Evolutionary conservation across 2,113 vertebrate species (phyloP).

Genomic region (Blennius ocellaris): DNA sequence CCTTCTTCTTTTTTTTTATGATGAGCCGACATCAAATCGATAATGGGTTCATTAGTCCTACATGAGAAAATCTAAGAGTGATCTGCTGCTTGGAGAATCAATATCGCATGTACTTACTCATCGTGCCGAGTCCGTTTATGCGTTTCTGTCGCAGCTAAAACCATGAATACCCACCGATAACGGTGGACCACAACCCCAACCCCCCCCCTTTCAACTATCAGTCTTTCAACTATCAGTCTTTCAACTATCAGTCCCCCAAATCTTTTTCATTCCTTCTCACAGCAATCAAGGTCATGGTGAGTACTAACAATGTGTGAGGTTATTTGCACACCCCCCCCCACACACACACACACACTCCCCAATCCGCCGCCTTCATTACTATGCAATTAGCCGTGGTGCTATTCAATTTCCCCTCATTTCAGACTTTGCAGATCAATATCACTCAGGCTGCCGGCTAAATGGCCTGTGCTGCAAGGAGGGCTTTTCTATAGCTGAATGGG

Average conservation of each 20-base stretch:
- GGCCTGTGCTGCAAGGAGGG: constrained; percentile 24
- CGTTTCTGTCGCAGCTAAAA: constrained; percentile 29
- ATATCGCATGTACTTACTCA: constrained; percentile 53
- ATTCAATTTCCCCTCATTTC: constrained; percentile 69
- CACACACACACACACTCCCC: too few species aligned
- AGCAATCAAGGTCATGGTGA: constrained; percentile 53
- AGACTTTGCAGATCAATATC: constrained; percentile 72
- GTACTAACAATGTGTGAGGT: constrained; percentile 49
- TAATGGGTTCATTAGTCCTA: constrained; percentile 66
- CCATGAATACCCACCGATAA: constrained; percentile 32
- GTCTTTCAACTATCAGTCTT: too few species aligned
- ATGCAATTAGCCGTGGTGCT: constrained; percentile 67
- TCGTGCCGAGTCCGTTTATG: constrained; percentile 44
- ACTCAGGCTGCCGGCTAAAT: constrained; percentile 60
- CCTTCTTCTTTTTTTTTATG: constrained; percentile 39
- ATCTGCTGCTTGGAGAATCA: constrained; percentile 56
- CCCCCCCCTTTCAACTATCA: too few species aligned
- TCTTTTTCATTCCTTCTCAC: constrained; percentile 26
- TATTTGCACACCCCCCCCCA: constrained; percentile 37
- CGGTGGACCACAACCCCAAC: constrained; percentile 24
- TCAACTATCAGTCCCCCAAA: constrained; percentile 6
- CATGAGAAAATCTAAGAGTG: constrained; percentile 60
- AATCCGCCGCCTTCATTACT: constrained; percentile 64
- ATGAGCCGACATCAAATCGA: constrained; percentile 64
- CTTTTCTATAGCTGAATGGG: constrained; percentile 56